These are phyloP conservation scores for Mionectes olivaceus DNA, from an alignment of 2,797 vertebrate species.

Conservation along the genomic window DNA sequence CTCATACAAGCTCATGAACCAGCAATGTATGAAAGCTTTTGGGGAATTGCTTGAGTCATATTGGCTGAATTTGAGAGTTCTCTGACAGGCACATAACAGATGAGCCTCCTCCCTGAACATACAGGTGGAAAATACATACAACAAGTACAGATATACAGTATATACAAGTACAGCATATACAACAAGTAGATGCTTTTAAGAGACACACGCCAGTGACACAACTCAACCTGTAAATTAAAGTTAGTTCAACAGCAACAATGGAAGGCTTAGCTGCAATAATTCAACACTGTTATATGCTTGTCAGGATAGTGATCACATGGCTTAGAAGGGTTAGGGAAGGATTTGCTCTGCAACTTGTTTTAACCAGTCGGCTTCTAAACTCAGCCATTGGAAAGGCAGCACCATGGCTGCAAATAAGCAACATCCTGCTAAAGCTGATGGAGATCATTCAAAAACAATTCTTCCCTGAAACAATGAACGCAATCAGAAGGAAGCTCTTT, in stretches of 20 bases:
- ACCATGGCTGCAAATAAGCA: conserved; percentile 1
- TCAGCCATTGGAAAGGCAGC: neutral
- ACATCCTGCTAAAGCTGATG: conserved; percentile 5
- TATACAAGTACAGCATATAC: neutral
- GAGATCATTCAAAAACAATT: conserved; percentile 24
- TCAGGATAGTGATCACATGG: neutral
- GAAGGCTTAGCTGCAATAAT: neutral
- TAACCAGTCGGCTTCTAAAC: neutral
- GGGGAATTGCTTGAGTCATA: neutral
- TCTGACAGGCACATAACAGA: neutral
- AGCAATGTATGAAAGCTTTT: neutral
- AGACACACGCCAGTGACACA: neutral
- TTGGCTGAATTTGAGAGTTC: neutral
- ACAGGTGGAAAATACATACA: neutral
- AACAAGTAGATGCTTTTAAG: neutral
- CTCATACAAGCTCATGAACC: neutral
- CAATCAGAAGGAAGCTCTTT: conserved; percentile 35
- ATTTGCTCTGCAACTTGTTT: neutral
- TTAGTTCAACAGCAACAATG: neutral
- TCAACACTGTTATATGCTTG: neutral
- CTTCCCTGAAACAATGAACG: conserved; percentile 45
- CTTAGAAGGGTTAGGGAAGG: neutral
- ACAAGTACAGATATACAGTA: neutral
- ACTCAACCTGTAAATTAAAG: neutral
- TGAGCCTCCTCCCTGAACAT: neutral